Conservation (phyloP, 2,888 invertebrate species). For the Oscheius sp. region DNA sequence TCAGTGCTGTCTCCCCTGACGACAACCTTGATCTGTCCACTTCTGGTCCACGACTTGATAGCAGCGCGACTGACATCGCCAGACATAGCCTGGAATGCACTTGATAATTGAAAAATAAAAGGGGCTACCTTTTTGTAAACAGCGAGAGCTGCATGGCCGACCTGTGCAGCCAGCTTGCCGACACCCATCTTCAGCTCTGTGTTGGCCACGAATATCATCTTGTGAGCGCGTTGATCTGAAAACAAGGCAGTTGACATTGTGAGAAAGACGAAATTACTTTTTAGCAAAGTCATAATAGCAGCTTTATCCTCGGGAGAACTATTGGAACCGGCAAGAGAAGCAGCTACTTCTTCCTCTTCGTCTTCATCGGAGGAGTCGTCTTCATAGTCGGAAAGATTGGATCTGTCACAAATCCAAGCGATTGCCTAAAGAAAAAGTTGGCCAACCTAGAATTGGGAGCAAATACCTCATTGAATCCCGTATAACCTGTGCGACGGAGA, state of each 20-base stretch:
- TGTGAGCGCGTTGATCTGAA: conserved; percentile 74
- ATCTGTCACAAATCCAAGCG: conserved; percentile 63
- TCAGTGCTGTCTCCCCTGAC: conserved; percentile 75
- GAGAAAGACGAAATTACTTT: conserved; percentile 10
- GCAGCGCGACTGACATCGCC: conserved; percentile 47
- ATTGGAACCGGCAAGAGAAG: background rate
- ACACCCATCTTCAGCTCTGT: conserved; percentile 79
- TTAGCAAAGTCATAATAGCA: conserved; percentile 27
- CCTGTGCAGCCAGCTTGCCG: conserved; percentile 79
- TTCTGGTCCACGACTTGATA: conserved; percentile 47
- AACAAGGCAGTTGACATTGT: background rate
- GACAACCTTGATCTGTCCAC: conserved; percentile 65
- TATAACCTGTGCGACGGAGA: conserved; percentile 56
- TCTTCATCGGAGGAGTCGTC: conserved; percentile 44
- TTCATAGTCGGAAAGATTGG: conserved; percentile 60
- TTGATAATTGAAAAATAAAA: background rate
- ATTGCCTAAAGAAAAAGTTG: conserved; percentile 43
- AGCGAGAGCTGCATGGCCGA: conserved; percentile 79
- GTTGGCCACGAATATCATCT: conserved; percentile 81
- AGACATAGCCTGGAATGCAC: conserved; percentile 44
- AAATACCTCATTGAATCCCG: conserved; percentile 59
- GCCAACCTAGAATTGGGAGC: background rate
- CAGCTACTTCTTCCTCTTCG: conserved; percentile 40
- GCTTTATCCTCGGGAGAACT: background rate
- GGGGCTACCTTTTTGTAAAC: conserved; percentile 76